Evolutionary conservation across 1,140 invertebrate genomes (phyloP).

Genomic region (Ceratitis capitata): DNA sequence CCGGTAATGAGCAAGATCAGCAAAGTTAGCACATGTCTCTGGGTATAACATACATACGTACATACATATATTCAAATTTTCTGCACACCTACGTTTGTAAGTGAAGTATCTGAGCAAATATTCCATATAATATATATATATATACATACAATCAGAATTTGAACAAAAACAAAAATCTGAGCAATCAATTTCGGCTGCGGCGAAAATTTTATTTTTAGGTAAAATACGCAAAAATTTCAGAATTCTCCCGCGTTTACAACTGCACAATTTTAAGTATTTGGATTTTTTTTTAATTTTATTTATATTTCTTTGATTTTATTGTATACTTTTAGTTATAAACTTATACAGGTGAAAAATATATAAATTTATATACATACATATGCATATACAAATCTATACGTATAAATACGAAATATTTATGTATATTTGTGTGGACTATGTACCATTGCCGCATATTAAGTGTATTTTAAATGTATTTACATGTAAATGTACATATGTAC

Average conservation of each 20-base stretch:
- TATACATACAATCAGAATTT: too few relatives aligned
- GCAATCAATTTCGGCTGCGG: not conserved
- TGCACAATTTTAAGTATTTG: not conserved
- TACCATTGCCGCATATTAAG: too few relatives aligned
- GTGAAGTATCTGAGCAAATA: too few relatives aligned
- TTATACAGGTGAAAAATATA: not conserved
- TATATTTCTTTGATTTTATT: too few relatives aligned
- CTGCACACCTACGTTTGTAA: not conserved
- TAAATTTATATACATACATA: not conserved
- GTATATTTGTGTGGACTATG: not conserved
- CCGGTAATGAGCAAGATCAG: not conserved
- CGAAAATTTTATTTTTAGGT: slow-evolving; percentile 1
- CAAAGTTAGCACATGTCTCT: slow-evolving; percentile 3
- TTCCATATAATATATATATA: not conserved
- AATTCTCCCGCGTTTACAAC: not conserved
- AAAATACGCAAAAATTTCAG: not conserved
- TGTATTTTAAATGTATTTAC: not conserved
- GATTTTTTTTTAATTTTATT: slow-evolving; percentile 1
- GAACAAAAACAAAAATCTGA: not conserved
- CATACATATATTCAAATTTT: not conserved
- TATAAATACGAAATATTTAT: too few relatives aligned
- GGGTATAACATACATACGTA: not conserved
- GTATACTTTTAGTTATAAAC: not conserved
- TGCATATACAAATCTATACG: not conserved
- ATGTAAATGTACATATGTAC: not conserved